Evolutionary conservation across 2,888 invertebrate genomes (phyloP).

Genomic region (Brassicogethes aeneus): DNA sequence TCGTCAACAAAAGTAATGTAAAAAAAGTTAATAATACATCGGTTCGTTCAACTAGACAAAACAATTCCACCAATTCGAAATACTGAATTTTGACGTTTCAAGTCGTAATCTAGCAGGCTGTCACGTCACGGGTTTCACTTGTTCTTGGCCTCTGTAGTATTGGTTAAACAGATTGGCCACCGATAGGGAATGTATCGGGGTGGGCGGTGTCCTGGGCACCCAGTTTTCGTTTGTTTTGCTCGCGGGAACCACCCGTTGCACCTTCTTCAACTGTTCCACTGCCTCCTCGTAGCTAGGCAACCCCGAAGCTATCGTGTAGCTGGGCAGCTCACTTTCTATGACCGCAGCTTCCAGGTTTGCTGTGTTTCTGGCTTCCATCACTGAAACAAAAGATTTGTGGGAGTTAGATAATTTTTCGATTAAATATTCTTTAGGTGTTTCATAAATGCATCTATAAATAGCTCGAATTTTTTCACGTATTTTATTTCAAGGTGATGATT

Average conservation of each 20-base stretch:
- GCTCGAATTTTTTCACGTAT: too few relatives aligned
- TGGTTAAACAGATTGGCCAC: conserved; percentile 36
- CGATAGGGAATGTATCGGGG: conserved; percentile 30
- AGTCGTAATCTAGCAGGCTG: not conserved
- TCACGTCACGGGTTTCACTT: not conserved
- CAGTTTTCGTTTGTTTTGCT: conserved; percentile 18
- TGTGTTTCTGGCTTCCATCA: conserved; percentile 34
- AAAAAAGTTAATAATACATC: too few relatives aligned
- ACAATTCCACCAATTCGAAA: not conserved
- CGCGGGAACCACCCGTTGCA: conserved; percentile 24
- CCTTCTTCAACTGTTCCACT: conserved; percentile 47
- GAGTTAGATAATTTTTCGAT: too few relatives aligned
- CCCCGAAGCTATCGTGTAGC: conserved; percentile 56
- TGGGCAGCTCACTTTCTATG: conserved; percentile 47
- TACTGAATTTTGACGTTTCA: not conserved
- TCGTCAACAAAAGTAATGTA: too few relatives aligned
- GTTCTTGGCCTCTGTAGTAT: conserved; percentile 17
- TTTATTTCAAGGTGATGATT: too few relatives aligned
- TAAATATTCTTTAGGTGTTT: too few relatives aligned
- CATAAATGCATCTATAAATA: too few relatives aligned
- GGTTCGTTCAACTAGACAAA: too few relatives aligned
- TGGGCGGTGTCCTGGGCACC: conserved; percentile 27
- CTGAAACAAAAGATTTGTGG: conserved; percentile 39
- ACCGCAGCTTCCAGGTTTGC: conserved; percentile 33
- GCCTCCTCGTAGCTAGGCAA: conserved; percentile 56